Conservation (phyloP, 2,113 vertebrate species). For the Orthonyx spaldingii region DNA sequence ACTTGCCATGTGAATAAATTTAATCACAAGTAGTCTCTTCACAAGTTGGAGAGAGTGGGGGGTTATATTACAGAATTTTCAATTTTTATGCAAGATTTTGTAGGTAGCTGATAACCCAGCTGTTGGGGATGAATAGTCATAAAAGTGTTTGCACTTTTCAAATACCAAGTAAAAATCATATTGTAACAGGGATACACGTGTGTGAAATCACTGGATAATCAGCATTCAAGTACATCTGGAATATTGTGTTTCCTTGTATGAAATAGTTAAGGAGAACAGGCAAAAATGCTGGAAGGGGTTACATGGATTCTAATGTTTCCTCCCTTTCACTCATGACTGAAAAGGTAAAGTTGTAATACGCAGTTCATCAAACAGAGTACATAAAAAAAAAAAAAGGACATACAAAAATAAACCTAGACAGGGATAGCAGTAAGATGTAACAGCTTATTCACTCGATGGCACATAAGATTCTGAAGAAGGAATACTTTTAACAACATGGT, state of each 20-base stretch:
- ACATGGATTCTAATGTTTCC: neutral
- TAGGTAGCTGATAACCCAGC: neutral
- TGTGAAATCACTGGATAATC: neutral
- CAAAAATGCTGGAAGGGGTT: neutral
- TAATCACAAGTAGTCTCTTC: neutral
- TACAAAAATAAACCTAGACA: neutral
- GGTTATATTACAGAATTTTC: neutral
- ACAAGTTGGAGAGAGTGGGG: neutral
- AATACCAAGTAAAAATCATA: neutral
- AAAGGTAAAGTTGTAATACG: neutral
- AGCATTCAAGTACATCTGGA: neutral
- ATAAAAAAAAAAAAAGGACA: neutral
- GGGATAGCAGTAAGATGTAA: neutral
- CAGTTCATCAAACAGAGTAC: neutral
- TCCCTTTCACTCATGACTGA: neutral
- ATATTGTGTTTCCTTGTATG: neutral
- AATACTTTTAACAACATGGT: neutral
- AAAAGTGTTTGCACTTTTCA: neutral
- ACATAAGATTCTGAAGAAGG: neutral
- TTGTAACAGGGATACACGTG: fast-evolving
- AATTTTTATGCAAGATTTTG: neutral
- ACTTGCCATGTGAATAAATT: neutral
- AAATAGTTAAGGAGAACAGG: neutral
- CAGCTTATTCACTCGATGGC: neutral
- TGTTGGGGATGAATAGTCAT: neutral